Conservation (phyloP, 2,113 vertebrate species). For the Anarhynchus alexandrinus region DNA sequence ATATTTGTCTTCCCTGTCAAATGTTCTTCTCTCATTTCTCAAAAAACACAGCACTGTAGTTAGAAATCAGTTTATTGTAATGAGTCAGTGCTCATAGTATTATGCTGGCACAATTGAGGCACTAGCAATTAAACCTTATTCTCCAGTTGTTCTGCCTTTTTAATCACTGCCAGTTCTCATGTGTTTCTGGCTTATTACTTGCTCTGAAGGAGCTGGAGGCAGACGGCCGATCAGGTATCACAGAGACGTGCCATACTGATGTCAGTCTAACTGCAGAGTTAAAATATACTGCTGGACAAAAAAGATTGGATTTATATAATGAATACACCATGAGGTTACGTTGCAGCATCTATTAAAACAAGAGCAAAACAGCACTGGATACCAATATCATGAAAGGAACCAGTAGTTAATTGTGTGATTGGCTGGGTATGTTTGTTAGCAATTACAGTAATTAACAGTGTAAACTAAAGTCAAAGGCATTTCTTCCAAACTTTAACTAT, state of each 20-base stretch:
- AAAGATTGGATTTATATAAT: background rate
- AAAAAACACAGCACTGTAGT: background rate
- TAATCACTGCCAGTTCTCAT: background rate
- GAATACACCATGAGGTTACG: background rate
- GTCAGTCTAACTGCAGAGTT: background rate
- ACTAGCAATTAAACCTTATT: conserved; percentile 38
- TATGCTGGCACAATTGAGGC: background rate
- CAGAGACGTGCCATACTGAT: background rate
- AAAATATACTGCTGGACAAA: background rate
- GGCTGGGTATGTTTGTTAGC: background rate
- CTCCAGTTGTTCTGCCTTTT: conserved; percentile 3
- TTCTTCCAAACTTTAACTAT: background rate
- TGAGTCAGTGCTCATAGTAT: conserved; percentile 21
- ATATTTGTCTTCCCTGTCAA: background rate
- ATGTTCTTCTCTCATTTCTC: background rate
- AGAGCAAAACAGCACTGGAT: background rate
- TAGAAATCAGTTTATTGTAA: conserved; percentile 6
- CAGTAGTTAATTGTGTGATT: background rate
- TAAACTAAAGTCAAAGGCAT: background rate
- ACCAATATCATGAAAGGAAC: background rate
- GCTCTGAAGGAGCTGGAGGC: background rate
- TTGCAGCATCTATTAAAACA: background rate
- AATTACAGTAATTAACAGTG: background rate
- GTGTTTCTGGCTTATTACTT: background rate
- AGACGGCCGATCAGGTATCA: background rate